Percentiles rank a stretch among this genome's conserved stretches.
phyloP scores from a whole-genome alignment of 2,113 vertebrate species.

The Dipodomys spectabilis region DNA sequence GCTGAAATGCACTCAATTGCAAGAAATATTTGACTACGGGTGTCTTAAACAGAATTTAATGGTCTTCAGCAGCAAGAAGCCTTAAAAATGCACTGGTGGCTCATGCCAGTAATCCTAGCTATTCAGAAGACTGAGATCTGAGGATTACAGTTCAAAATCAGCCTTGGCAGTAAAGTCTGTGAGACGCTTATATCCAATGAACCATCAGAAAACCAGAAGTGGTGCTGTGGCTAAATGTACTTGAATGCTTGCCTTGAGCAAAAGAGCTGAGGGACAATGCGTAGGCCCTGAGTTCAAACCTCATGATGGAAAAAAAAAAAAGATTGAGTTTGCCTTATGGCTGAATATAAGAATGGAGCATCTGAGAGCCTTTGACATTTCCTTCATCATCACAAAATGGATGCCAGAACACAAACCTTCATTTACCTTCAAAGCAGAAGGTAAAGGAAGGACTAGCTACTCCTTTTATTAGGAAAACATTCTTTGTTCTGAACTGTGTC shows the following conservation, averaged over 20 bases:
- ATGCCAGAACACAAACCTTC: not conserved
- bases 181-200: no score
- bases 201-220: no score
- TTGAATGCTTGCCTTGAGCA: no score
- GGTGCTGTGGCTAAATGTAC: no score
- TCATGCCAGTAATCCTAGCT: no score
- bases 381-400: not conserved
- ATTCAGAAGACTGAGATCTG: no score
- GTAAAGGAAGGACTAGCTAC: not conserved
- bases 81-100: not conserved
- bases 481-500: not conserved
- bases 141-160: no score
- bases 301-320: no score
- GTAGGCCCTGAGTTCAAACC: no score
- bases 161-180: no score
- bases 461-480: not conserved
- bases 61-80: conserved; percentile 21
- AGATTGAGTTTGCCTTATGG: not conserved
- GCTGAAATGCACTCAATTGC: not conserved
- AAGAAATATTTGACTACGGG: not conserved
- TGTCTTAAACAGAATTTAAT: not conserved
- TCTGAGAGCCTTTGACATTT: not conserved
- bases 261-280: no score
- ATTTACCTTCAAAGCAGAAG: not conserved
- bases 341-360: not conserved